phyloP scores from a whole-genome alignment of 37 sponge, comb jelly and placozoan species.

The Eunapius fragilis region DNA sequence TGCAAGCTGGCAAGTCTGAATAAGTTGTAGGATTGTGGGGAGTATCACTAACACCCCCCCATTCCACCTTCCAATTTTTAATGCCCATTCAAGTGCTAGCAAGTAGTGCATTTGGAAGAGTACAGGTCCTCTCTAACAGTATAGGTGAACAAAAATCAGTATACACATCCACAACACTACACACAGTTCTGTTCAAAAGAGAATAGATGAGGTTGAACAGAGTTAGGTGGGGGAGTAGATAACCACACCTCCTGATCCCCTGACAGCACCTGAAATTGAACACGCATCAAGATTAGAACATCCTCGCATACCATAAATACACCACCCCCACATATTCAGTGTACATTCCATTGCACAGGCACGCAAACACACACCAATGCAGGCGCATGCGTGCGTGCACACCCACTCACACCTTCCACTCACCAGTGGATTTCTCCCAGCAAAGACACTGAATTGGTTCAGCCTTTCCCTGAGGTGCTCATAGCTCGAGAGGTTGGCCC shows the following conservation, averaged over 20 bases:
- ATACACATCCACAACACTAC: neutral
- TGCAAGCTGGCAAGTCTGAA: too few relatives aligned
- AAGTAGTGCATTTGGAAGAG: too few relatives aligned
- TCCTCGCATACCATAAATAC: neutral
- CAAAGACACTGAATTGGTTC: neutral
- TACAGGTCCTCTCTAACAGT: too few relatives aligned
- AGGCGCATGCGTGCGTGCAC: too few relatives aligned
- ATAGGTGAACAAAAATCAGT: too few relatives aligned
- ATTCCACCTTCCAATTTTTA: too few relatives aligned
- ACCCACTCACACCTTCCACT: neutral
- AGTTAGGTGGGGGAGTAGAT: neutral
- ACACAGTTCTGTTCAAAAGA: neutral
- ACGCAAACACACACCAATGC: too few relatives aligned
- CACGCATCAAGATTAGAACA: neutral
- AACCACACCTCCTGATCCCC: neutral
- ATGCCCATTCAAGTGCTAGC: too few relatives aligned
- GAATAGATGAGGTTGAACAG: neutral
- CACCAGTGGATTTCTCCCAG: neutral
- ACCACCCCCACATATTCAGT: neutral
- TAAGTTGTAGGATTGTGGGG: too few relatives aligned
- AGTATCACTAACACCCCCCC: too few relatives aligned
- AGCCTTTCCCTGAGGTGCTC: neutral
- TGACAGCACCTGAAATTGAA: neutral
- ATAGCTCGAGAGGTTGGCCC: neutral
- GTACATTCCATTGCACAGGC: too few relatives aligned